A percentile compares a stretch with the other conserved stretches of the same genome.
These are phyloP conservation scores for Gadus macrocephalus DNA, from an alignment of 2,113 vertebrate genomes.

Conservation along the genomic window DNA sequence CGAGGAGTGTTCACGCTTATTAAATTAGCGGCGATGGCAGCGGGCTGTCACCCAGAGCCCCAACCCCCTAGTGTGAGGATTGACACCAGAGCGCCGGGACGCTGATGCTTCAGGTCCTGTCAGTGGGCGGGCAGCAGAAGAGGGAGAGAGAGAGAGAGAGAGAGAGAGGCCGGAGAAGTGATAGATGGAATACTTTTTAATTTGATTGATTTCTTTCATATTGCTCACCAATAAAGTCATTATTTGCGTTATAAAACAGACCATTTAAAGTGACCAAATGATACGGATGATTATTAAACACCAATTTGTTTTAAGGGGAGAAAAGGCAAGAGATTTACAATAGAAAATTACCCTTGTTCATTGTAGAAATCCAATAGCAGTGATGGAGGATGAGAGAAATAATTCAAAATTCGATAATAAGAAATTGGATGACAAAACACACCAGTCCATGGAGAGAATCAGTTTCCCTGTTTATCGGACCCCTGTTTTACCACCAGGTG, in stretches of 20 bases:
- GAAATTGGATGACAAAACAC: too few relatives aligned
- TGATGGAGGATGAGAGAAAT: conserved; percentile 37
- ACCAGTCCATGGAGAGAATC: too few relatives aligned
- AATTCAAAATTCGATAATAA: conserved; percentile 29
- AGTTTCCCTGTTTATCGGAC: too few relatives aligned
- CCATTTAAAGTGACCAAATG: conserved; percentile 65
- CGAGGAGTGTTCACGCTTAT: conserved; percentile 11
- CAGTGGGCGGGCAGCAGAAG: neutral
- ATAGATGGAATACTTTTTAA: conserved; percentile 61
- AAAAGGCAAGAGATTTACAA: conserved; percentile 56
- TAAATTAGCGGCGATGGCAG: conserved; percentile 10
- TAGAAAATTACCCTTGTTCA: conserved; percentile 50
- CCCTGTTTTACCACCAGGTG: too few relatives aligned
- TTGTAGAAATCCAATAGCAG: conserved; percentile 49
- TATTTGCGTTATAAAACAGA: conserved; percentile 70
- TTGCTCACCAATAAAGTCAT: conserved; percentile 64
- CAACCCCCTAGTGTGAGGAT: too few relatives aligned
- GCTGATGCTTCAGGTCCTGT: neutral
- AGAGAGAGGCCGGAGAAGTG: conserved; percentile 8
- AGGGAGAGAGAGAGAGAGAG: conserved; percentile 9
- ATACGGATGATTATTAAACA: conserved; percentile 64
- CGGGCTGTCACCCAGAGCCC: too few relatives aligned
- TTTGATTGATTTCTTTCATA: conserved; percentile 58
- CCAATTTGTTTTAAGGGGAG: conserved; percentile 49
- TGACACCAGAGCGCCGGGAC: too few relatives aligned